These are phyloP conservation scores for Acanthosepion pharaonis DNA, from an alignment of 2,888 invertebrate species.

Conservation along the genomic window DNA sequence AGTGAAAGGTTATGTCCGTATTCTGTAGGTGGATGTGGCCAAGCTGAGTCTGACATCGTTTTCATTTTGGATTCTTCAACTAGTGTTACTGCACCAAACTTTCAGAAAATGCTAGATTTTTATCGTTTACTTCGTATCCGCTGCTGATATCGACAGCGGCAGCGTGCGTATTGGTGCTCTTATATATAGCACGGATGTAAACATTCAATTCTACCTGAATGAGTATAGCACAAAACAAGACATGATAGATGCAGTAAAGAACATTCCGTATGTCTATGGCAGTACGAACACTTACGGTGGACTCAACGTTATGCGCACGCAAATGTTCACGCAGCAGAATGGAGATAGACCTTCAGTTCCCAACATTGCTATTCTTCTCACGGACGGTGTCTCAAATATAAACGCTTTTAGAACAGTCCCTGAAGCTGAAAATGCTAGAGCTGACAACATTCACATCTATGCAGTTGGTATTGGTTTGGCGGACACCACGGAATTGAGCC, in stretches of 20 bases:
- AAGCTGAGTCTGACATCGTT: constrained; percentile 60
- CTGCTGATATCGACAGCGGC: constrained; percentile 57
- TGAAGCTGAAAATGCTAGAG: constrained; percentile 62
- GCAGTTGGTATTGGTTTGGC: constrained; percentile 61
- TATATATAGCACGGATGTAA: constrained; percentile 57
- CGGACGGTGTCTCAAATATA: constrained; percentile 62
- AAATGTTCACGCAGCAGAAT: constrained; percentile 60
- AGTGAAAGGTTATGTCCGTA: neutral
- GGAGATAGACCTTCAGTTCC: constrained; percentile 65
- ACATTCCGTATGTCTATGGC: constrained; percentile 63
- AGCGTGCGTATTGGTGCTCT: constrained; percentile 59
- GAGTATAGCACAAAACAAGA: constrained; percentile 54
- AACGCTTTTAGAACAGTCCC: constrained; percentile 66
- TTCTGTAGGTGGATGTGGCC: constrained; percentile 46
- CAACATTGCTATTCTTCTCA: neutral
- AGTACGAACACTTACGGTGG: constrained; percentile 71
- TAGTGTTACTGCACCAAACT: constrained; percentile 64
- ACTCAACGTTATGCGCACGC: constrained; percentile 61
- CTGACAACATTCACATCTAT: constrained; percentile 58
- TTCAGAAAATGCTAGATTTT: constrained; percentile 60
- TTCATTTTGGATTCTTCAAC: constrained; percentile 70
- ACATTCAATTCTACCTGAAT: constrained; percentile 57
- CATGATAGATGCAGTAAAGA: constrained; percentile 59
- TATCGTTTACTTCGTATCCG: constrained; percentile 58
- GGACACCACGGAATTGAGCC: constrained; percentile 59